These are phyloP conservation scores for Crenichthys baileyi DNA, from an alignment of 2,797 vertebrate genomes.

Conservation along the genomic window DNA sequence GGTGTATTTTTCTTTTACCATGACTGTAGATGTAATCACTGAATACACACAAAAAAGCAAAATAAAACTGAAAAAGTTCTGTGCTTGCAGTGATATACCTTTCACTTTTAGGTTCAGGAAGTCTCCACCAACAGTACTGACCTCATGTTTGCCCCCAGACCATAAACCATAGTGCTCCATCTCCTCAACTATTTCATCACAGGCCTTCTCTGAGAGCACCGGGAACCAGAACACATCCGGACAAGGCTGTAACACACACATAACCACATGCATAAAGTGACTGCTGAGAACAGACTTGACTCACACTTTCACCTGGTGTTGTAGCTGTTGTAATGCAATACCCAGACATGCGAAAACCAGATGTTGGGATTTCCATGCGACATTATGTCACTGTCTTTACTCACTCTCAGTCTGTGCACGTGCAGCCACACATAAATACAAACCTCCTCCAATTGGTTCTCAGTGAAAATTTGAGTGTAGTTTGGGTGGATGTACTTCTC, in stretches of 20 bases:
- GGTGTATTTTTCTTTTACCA: background rate
- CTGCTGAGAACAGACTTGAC: conserved; percentile 35
- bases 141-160: conserved; percentile 93
- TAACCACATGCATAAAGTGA: conserved; percentile 16
- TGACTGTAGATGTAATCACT: background rate
- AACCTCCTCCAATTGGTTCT: conserved; percentile 93
- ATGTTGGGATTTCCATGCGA: conserved; percentile 36
- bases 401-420: conserved; percentile 1
- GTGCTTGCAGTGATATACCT: conserved; percentile 6
- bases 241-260: conserved; percentile 86
- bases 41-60: background rate
- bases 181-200: conserved; percentile 95
- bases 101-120: conserved; percentile 30
- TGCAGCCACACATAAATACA: conserved; percentile 29
- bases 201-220: conserved; percentile 90
- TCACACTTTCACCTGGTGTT: conserved; percentile 33
- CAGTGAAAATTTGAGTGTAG: conserved; percentile 94
- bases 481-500: conserved; percentile 95
- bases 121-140: conserved; percentile 73
- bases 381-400: conserved; percentile 37
- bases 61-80: background rate
- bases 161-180: conserved; percentile 95
- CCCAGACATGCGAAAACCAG: conserved; percentile 50
- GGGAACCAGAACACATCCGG: conserved; percentile 99
- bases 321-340: conserved; percentile 30